Evolutionary conservation across 1,140 invertebrate species (phyloP), one percentile per base, ranked within the genome.

Genomic region (Copidosoma floridanum): DNA sequence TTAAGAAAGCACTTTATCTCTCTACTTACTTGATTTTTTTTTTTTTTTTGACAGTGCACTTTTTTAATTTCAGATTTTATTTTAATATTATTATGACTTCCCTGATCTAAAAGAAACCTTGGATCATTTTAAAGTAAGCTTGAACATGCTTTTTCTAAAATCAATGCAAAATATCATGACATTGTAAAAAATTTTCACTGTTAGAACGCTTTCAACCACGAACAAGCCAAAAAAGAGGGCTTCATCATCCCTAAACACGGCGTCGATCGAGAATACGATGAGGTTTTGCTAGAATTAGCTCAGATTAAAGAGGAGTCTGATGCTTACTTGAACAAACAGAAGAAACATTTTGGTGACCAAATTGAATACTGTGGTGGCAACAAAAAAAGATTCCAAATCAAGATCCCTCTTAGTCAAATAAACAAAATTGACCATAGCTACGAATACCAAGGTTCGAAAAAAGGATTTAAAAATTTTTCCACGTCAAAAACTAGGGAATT

Each of bases 381-480:
- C 55, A 93, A 91, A 70, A 99, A 97, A 74, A 84, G 96, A 10
- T 99, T 88, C 79, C 94, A 98, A 71, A 79, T 99, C 27, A 97
- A 99, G 81, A 84, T 99, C 20, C 91, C 97, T 0, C 94, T 97
- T 55, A 82, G 77, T 26, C 84, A 85, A 57, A 78, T 83, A 0
- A 82, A 85, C 58, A 88, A 86, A 74, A 89, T 91, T 1, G 85
- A 85, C 0, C 71, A 84, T 5, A 85, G 87, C 2, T 97, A 94
- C 75, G 86, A 91, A 46, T 71, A 97, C 27, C 89, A 92, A 72
- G 89, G 91, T 0, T 86, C 90, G 6, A 86, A 88, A 61, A 99
- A 98, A 82, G 95, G 95, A 5, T 92, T 85, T 59, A 94, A 94
- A 66, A 83, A 94, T 46, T 99, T 90, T 77, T 88, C 85, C 37